These are phyloP conservation scores for Leptinotarsa undecemlineata DNA, from an alignment of 1,140 invertebrate genomes.

Conservation along the genomic window DNA sequence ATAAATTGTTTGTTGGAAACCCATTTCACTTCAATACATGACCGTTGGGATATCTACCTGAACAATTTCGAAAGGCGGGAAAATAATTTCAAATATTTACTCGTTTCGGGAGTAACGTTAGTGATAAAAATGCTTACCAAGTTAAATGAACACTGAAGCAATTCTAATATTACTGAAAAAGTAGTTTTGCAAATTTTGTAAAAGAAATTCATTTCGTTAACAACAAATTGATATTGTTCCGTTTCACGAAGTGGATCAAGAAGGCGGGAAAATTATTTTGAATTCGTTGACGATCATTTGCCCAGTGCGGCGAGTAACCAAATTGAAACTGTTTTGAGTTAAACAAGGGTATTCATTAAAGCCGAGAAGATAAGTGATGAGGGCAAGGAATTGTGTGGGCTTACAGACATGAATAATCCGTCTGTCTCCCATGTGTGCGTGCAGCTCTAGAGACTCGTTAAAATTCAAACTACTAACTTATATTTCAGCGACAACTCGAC, in stretches of 20 bases:
- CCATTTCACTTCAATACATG: neutral
- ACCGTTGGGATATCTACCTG: constrained; percentile 2
- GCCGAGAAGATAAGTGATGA: neutral
- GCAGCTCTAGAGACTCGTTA: neutral
- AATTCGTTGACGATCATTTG: too few species aligned
- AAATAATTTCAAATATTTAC: neutral
- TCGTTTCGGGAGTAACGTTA: neutral
- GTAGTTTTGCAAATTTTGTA: too few species aligned
- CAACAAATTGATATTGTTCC: too few species aligned
- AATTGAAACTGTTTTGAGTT: too few species aligned
- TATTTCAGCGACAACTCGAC: neutral
- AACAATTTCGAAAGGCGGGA: neutral
- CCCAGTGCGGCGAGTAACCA: too few species aligned
- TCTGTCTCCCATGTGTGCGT: neutral
- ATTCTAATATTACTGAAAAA: too few species aligned
- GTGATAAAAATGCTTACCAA: neutral
- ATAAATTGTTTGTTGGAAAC: neutral
- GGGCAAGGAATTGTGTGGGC: neutral
- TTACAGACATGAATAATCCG: neutral
- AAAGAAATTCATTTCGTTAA: too few species aligned
- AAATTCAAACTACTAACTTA: constrained; percentile 8
- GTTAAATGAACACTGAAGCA: neutral
- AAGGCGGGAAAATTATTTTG: too few species aligned
- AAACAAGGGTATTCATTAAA: neutral
- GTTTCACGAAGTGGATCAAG: too few species aligned